Evolutionary conservation across 2,113 vertebrate species (phyloP).

Genomic region (Ivindomyrus marchei): DNA sequence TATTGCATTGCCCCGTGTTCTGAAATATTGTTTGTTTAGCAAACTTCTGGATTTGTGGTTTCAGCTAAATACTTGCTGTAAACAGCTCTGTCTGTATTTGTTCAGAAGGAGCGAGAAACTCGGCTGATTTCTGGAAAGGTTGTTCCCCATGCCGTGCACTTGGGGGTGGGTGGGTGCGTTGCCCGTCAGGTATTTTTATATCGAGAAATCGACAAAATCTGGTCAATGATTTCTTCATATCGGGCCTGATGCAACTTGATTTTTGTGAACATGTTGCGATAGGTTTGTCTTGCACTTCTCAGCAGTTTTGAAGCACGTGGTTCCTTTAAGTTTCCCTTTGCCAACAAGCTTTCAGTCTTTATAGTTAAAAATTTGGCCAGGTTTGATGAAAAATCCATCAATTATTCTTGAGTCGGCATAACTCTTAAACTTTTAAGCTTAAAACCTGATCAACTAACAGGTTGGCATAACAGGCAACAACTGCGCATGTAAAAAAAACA

Average conservation of each 20-base stretch:
- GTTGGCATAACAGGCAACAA: neutral
- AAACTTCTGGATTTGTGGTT: slow-evolving; percentile 4
- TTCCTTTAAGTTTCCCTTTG: neutral
- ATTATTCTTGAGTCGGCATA: neutral
- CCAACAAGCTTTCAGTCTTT: neutral
- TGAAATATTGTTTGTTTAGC: slow-evolving; percentile 3
- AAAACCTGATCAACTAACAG: neutral
- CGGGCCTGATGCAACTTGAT: neutral
- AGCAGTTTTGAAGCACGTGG: neutral
- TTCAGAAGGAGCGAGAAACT: neutral
- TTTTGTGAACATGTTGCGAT: neutral
- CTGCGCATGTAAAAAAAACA: neutral
- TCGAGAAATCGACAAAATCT: neutral
- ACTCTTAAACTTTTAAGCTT: neutral
- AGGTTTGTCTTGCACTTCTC: neutral
- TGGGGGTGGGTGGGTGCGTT: neutral
- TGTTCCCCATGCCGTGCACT: neutral
- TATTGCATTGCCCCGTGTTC: neutral
- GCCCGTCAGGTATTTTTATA: neutral
- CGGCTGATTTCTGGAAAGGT: neutral
- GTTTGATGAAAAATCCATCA: neutral
- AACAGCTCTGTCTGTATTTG: neutral
- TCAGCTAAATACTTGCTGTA: neutral
- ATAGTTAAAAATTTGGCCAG: neutral
- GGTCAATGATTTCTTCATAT: neutral